Conservation (phyloP, 2,888 invertebrate genomes). For the Empis livida region DNA sequence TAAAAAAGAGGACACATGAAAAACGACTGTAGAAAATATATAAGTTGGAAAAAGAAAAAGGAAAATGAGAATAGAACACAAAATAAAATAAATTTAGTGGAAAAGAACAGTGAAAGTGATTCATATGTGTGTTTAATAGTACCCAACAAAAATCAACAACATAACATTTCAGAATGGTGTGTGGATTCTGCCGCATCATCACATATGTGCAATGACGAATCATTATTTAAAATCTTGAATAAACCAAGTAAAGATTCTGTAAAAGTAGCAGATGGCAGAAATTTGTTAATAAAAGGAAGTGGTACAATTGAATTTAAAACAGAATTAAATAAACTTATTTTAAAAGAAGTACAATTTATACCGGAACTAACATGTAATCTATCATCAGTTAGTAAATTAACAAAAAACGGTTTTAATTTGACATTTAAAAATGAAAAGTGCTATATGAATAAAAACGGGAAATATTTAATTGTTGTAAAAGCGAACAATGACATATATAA, state of each 20-base stretch:
- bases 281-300: constrained; percentile 6
- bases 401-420: constrained; percentile 6
- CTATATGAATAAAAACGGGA: constrained; percentile 2
- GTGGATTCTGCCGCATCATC: constrained; percentile 14
- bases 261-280: constrained; percentile 11
- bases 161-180: constrained; percentile 8
- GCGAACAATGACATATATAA: constrained; percentile 4
- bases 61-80: neutral
- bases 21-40: constrained; percentile 11
- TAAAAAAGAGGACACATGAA: constrained; percentile 7
- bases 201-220: constrained; percentile 10
- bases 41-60: constrained; percentile 7
- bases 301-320: constrained; percentile 5
- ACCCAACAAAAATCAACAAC: neutral
- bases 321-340: neutral
- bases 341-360: constrained; percentile 12
- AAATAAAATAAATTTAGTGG: constrained; percentile 2
- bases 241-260: constrained; percentile 9
- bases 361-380: constrained; percentile 11
- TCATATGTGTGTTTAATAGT: neutral
- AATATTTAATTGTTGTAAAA: neutral
- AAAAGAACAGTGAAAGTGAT: neutral
- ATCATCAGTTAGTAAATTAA: constrained; percentile 5
- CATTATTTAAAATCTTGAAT: constrained; percentile 9
- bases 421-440: constrained; percentile 6